Evolutionary conservation across 2,797 vertebrate species (phyloP).

Genomic region (Phaenicophaeus curvirostris): DNA sequence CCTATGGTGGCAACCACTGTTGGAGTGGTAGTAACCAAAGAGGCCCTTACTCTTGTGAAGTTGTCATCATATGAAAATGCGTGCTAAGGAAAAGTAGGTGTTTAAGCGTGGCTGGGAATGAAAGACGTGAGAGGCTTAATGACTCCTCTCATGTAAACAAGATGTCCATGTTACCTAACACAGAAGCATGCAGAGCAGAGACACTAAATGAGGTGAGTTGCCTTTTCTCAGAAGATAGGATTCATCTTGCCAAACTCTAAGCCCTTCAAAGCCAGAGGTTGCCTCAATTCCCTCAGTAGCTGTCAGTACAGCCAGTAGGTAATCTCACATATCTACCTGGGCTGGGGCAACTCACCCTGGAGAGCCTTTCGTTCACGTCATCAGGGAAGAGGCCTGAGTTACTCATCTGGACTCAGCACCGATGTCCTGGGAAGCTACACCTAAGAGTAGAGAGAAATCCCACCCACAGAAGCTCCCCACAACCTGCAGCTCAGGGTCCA

Average conservation of each 20-base stretch:
- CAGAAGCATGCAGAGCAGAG: neutral
- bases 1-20: neutral
- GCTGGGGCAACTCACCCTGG: neutral
- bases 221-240: neutral
- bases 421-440: neutral
- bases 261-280: neutral
- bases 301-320: neutral
- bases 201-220: neutral
- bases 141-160: neutral
- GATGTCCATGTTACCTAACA: neutral
- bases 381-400: neutral
- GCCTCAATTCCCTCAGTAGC: neutral
- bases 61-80: neutral
- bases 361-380: neutral
- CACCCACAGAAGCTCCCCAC: neutral
- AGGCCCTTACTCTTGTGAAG: neutral
- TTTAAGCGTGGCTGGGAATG: neutral
- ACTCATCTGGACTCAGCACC: neutral
- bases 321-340: neutral
- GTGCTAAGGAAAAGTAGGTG: neutral
- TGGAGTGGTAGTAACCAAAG: neutral
- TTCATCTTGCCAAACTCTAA: neutral
- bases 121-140: neutral
- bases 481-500: neutral
- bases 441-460: neutral